Conservation (phyloP, 2,797 vertebrate species). For the Sebastes wilsoni region DNA sequence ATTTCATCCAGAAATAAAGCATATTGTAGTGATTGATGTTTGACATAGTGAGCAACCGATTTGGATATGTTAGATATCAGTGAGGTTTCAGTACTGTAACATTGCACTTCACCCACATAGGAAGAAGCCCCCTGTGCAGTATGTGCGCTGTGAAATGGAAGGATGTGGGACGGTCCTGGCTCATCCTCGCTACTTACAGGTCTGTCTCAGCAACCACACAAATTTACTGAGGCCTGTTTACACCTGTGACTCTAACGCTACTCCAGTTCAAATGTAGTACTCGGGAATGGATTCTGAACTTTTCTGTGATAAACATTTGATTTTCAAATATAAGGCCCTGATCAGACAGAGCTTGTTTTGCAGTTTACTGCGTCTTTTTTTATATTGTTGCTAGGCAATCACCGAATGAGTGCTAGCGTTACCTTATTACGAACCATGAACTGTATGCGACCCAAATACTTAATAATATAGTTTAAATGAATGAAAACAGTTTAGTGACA, state of each 20-base stretch:
- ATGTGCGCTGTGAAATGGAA: constrained; percentile 98
- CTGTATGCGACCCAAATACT: too few species aligned
- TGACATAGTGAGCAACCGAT: neutral
- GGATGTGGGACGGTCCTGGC: constrained; percentile 97
- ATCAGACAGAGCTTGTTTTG: too few species aligned
- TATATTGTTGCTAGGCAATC: too few species aligned
- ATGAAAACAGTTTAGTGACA: too few species aligned
- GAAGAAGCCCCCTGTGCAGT: constrained; percentile 98
- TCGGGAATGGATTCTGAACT: neutral
- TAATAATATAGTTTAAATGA: too few species aligned
- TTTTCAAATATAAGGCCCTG: neutral
- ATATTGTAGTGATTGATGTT: neutral
- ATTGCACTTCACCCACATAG: constrained; percentile 68
- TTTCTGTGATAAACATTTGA: neutral
- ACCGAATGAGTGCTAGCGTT: too few species aligned
- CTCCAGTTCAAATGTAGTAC: neutral
- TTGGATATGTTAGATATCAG: neutral
- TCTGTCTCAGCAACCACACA: constrained; percentile 62
- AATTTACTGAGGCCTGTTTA: neutral
- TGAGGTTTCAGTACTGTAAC: neutral
- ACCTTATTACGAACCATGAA: too few species aligned
- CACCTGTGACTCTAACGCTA: neutral
- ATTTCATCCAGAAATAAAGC: neutral
- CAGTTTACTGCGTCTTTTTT: too few species aligned
- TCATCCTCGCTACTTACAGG: constrained; percentile 97